These are phyloP conservation scores for Meteorus colon DNA, from an alignment of 2,888 invertebrate species.

Conservation along the genomic window DNA sequence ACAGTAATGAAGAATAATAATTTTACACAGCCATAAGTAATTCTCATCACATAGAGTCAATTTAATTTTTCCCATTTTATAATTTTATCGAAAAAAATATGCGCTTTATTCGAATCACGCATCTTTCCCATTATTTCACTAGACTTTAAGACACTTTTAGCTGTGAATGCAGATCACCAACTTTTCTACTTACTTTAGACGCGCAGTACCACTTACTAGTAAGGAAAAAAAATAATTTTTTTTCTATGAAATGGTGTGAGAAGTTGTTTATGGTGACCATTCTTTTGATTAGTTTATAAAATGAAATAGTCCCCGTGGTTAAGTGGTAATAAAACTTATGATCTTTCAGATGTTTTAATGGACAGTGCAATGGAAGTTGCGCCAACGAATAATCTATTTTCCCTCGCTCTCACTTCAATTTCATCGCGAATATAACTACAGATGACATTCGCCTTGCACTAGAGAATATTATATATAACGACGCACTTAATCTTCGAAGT, in stretches of 20 bases:
- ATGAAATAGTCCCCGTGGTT: constrained; percentile 21
- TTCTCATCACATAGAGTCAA: constrained; percentile 21
- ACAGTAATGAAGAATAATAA: not conserved
- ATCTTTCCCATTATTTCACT: constrained; percentile 20
- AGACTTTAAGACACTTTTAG: constrained; percentile 25
- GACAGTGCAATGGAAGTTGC: not conserved
- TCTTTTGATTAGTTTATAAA: constrained; percentile 22
- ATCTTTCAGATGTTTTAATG: constrained; percentile 18
- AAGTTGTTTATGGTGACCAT: constrained; percentile 7
- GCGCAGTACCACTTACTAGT: not conserved
- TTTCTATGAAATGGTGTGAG: not conserved
- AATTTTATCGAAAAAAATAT: constrained; percentile 4
- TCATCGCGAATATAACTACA: not conserved
- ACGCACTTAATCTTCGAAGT: not conserved
- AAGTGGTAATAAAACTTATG: constrained; percentile 23
- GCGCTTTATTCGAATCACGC: constrained; percentile 32
- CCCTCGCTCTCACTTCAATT: not conserved
- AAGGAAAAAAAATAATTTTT: not conserved
- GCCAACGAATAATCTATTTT: not conserved
- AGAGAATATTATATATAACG: constrained; percentile 9
- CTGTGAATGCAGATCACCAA: constrained; percentile 30
- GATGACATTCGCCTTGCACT: not conserved
- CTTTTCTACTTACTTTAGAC: constrained; percentile 13
- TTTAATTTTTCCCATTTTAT: not conserved
- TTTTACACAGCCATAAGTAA: not conserved